Percentiles rank a stretch among this genome's conserved stretches.
Conservation (phyloP, 2,113 vertebrate species). For the Pontoporia blainvillei region DNA sequence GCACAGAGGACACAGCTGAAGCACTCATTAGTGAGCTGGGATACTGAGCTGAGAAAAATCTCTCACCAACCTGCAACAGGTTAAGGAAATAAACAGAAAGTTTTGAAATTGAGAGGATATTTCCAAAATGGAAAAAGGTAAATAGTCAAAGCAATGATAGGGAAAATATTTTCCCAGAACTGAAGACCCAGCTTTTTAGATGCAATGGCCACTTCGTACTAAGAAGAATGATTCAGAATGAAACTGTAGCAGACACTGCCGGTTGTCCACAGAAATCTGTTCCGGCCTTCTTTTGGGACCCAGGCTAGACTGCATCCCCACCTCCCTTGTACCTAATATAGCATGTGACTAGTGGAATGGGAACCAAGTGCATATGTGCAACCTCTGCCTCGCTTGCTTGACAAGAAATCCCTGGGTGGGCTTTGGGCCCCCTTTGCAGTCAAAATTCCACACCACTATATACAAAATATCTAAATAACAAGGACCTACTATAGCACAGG, state of each 20-base stretch:
- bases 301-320: background rate
- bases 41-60: background rate
- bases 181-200: background rate
- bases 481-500: too few relatives aligned
- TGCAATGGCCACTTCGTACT: background rate
- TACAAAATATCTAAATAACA: too few relatives aligned
- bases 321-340: background rate
- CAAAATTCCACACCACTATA: background rate
- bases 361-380: background rate
- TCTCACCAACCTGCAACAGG: background rate
- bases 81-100: background rate
- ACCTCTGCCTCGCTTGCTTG: background rate
- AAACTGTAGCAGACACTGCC: background rate
- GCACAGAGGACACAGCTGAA: background rate
- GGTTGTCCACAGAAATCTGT: background rate
- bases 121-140: background rate
- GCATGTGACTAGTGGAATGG: background rate
- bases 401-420: background rate
- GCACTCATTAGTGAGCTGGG: background rate
- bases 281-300: background rate
- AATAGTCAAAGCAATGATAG: background rate
- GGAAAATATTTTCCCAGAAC: too few relatives aligned
- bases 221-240: background rate
- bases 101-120: background rate
- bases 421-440: background rate